These are phyloP conservation scores for Melikaiella ostensackeni DNA, from an alignment of 2,888 invertebrate genomes.

Conservation along the genomic window DNA sequence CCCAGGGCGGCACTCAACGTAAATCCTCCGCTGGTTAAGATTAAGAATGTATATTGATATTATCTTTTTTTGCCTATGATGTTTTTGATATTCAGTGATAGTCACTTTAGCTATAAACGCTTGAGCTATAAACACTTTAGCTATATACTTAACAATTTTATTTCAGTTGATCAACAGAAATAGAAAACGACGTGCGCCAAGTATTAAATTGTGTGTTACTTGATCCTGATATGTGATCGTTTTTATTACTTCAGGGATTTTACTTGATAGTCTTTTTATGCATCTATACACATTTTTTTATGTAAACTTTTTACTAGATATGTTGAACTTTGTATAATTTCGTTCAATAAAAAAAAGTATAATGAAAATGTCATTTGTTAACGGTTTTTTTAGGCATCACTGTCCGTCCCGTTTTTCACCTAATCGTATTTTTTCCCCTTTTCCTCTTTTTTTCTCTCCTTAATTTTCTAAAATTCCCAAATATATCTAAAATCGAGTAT, in stretches of 20 bases:
- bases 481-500: too few relatives aligned
- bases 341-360: constrained; percentile 56
- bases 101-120: not conserved
- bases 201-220: constrained; percentile 22
- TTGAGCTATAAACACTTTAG: not conserved
- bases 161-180: not conserved
- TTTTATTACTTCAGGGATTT: constrained; percentile 30
- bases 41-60: not conserved
- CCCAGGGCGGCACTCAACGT: too few relatives aligned
- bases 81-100: constrained; percentile 14
- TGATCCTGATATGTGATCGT: constrained; percentile 22
- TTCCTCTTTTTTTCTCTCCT: too few relatives aligned
- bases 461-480: too few relatives aligned
- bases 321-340: constrained; percentile 55
- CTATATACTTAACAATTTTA: not conserved
- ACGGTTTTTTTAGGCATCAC: constrained; percentile 13
- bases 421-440: too few relatives aligned
- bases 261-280: constrained; percentile 27
- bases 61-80: not conserved
- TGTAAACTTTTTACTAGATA: constrained; percentile 45
- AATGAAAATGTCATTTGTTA: not conserved
- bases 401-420: too few relatives aligned
- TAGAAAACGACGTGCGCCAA: not conserved
- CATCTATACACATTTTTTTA: constrained; percentile 51
- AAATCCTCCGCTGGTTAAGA: too few relatives aligned